Base-by-base conservation (phyloP, 2,888 invertebrate species). In the Drosophila glabriapex region DNA sequence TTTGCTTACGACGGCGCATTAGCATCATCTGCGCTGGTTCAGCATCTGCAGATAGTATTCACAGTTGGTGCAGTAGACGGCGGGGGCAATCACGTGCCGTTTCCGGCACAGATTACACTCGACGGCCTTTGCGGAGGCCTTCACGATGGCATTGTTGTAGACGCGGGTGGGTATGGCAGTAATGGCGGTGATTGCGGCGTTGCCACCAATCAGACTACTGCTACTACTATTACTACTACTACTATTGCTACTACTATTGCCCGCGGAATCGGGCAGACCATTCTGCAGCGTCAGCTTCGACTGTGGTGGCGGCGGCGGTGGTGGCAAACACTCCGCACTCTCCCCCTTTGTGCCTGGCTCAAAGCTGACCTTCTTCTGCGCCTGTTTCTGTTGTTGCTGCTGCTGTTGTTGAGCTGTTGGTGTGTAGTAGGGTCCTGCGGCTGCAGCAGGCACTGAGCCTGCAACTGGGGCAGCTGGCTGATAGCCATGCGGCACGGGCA, bases 21-120 rank as follows among this genome's bases (percentile, higher is more conserved):
- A 93, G 22, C 50, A 85, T 88, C 92, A 93, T 89, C 93, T 92
- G 67, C 93, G 90, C 75, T 89, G 93, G 68, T 93, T 93, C 33
- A 93, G 79, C 93, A 93, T 93, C 76, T 97, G 97, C 96, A 98
- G 96, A 92, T 98, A 98, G 94, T 97, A 98, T 92, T 98, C 97
- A 94, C 98, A 98, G 93, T 98, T 98, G 59, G 96, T 95, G 93
- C 98, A 98, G 92, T 98, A 98, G 83, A 96, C 95, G 41, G 96
- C 96, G 19, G 97, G 96, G 22, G 96, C 95, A 58, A 95, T 95
- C 25, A 97, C 96, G 76, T 96, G 95, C 91, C 97, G 97, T 92
- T 98, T 98, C 68, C 97, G 95, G 93, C 98, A 98, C 84, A 98
- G 94, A 93, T 97, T 96, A 93, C 98, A 98, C 70, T 96, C 96